These are phyloP conservation scores for Trichogramma pretiosum DNA, from an alignment of 1,140 invertebrate species.

Conservation along the genomic window DNA sequence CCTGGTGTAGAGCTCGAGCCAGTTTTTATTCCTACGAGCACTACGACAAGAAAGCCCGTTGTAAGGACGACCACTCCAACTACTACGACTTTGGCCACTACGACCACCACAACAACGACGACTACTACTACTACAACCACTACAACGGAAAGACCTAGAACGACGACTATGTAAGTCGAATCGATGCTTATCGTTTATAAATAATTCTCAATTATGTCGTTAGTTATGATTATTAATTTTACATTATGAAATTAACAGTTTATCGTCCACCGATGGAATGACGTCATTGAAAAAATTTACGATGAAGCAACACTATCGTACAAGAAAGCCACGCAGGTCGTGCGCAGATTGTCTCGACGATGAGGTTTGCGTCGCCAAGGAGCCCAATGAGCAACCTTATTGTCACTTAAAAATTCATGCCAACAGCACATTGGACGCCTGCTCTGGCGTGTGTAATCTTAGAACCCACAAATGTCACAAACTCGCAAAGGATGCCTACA, in stretches of 20 bases:
- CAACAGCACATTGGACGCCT: slow-evolving; percentile 63
- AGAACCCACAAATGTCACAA: slow-evolving; percentile 63
- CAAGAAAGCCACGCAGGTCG: slow-evolving; percentile 24
- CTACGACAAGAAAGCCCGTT: background rate
- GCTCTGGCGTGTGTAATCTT: slow-evolving; percentile 61
- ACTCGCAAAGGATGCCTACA: slow-evolving; percentile 50
- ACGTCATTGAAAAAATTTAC: no score
- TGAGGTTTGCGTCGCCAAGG: slow-evolving; percentile 59
- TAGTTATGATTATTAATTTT: no score
- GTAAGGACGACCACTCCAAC: background rate
- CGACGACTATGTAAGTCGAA: background rate
- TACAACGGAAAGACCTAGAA: background rate
- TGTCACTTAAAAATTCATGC: slow-evolving; percentile 52
- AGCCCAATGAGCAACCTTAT: slow-evolving; percentile 51
- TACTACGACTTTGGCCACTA: background rate
- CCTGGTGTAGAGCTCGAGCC: slow-evolving; percentile 18
- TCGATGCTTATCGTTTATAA: no score
- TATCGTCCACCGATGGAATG: no score
- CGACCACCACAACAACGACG: background rate
- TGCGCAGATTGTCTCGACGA: slow-evolving; percentile 43
- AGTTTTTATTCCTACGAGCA: slow-evolving; percentile 9
- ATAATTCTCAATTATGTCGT: no score
- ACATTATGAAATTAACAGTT: no score
- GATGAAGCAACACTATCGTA: no score
- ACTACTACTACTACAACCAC: background rate